Evolutionary conservation across 2,113 vertebrate species (phyloP).

Genomic region (Hippocampus zosterae): DNA sequence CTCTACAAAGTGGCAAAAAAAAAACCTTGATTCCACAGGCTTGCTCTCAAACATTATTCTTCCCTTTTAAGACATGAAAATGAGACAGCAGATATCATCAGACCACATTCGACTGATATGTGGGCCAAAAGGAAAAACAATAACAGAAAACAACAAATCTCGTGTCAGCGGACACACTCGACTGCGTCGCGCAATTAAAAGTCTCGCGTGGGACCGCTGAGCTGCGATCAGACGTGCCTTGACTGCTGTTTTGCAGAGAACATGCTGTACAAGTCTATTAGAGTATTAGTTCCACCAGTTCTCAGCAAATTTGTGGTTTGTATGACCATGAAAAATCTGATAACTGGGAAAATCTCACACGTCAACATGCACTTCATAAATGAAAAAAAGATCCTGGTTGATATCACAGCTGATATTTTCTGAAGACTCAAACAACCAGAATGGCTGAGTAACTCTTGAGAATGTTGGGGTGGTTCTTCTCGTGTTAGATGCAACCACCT

Average conservation of each 20-base stretch:
- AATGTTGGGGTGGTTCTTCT: no score
- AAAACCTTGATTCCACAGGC: not conserved
- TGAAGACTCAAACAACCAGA: not conserved
- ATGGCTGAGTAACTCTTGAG: no score
- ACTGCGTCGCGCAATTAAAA: slow-evolving; percentile 32
- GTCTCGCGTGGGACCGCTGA: not conserved
- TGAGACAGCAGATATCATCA: slow-evolving; percentile 50
- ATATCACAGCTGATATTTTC: not conserved
- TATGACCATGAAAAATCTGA: not conserved
- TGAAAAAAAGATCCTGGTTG: no score
- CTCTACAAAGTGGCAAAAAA: not conserved
- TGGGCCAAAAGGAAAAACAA: slow-evolving; percentile 19
- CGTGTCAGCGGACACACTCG: slow-evolving; percentile 12
- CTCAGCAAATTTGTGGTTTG: not conserved
- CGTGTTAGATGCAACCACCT: no score
- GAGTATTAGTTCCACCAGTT: not conserved
- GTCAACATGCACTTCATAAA: not conserved
- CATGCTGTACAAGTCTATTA: not conserved
- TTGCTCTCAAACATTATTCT: slow-evolving; percentile 37
- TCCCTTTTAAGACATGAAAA: slow-evolving; percentile 49
- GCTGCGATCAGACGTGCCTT: not conserved
- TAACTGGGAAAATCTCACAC: not conserved
- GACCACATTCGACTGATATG: slow-evolving; percentile 43
- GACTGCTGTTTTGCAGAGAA: not conserved
- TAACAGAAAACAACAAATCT: slow-evolving; percentile 18